Evolutionary conservation across 2,113 vertebrate genomes (phyloP).

Genomic region (Trinectes maculatus): DNA sequence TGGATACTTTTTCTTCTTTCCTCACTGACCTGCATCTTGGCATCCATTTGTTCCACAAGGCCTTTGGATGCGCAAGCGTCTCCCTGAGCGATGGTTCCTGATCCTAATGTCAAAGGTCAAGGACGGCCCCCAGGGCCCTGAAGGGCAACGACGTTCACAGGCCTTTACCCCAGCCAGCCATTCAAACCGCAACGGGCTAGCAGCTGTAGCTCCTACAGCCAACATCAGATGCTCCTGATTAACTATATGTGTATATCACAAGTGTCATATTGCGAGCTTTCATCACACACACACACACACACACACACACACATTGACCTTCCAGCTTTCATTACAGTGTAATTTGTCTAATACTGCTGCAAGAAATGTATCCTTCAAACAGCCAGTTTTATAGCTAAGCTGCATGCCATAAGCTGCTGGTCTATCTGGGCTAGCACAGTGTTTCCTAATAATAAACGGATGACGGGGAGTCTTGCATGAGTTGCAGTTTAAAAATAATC

Average conservation of each 20-base stretch:
- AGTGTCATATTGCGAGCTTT: slow-evolving; percentile 68
- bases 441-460: slow-evolving; percentile 68
- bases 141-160: slow-evolving; percentile 65
- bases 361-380: slow-evolving; percentile 71
- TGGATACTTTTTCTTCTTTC: slow-evolving; percentile 77
- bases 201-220: slow-evolving; percentile 71
- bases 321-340: slow-evolving; percentile 67
- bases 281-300: too few species aligned
- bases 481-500: slow-evolving; percentile 63
- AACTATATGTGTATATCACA: slow-evolving; percentile 58
- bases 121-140: slow-evolving; percentile 62
- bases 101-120: slow-evolving; percentile 64
- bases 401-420: slow-evolving; percentile 73
- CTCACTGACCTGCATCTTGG: slow-evolving; percentile 67
- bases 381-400: slow-evolving; percentile 67
- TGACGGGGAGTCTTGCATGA: slow-evolving; percentile 64
- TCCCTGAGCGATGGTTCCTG: slow-evolving; percentile 54
- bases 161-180: slow-evolving; percentile 77
- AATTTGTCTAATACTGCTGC: slow-evolving; percentile 67
- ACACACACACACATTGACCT: slow-evolving; percentile 61
- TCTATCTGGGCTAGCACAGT: slow-evolving; percentile 64
- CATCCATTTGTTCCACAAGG: slow-evolving; percentile 58
- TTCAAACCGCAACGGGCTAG: slow-evolving; percentile 59
- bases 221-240: slow-evolving; percentile 67
- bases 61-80: slow-evolving; percentile 69